Evolutionary conservation across 2,797 vertebrate species (phyloP), one percentile per base, ranked within the genome.

Genomic region (Buceros bicornis): DNA sequence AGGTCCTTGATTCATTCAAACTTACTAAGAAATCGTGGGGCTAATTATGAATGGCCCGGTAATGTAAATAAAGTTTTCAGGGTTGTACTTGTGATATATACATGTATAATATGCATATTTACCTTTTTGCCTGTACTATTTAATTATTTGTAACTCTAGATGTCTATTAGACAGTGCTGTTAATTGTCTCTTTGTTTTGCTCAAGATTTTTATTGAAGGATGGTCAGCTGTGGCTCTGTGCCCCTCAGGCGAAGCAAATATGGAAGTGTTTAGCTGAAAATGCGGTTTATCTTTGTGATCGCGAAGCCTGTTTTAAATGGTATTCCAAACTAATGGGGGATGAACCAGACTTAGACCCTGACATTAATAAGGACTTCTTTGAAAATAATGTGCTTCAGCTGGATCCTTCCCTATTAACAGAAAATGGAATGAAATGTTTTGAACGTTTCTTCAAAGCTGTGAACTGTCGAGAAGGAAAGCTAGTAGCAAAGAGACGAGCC

Each of bases 331-430:
- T 99, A 94, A 99, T 99, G 99, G 99, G 99, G 35, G 99, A 99
- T 89, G 99, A 99, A 97, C 99, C 99, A 79, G 99, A 99, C 97
- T 98, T 99, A 94, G 99, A 99, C 97, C 99, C 99, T 74, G 99
- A 99, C 98, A 99, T 99, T 98, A 99, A 99, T 98, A 99, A 99
- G 98, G 99, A 99, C 98, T 99, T 99, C 97, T 99, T 99, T 98
- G 99, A 99, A 98, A 99, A 99, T 97, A 99, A 99, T 56, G 99
- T 99, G 74, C 98, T 99, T 97, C 99, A 99, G 98, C 98, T 99
- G 97, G 99, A 99, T 98, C 99, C 99, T 37, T 99, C 99, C 92
- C 98, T 99, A 64, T 98, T 99, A 97, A 99, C 99, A 47, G 99
- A 99, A 98, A 99, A 99, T 93, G 99, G 99, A 96, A 99, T 99